These are phyloP conservation scores for Petrocephalus schoutedeni DNA, from an alignment of 2,797 vertebrate species.

Conservation along the genomic window DNA sequence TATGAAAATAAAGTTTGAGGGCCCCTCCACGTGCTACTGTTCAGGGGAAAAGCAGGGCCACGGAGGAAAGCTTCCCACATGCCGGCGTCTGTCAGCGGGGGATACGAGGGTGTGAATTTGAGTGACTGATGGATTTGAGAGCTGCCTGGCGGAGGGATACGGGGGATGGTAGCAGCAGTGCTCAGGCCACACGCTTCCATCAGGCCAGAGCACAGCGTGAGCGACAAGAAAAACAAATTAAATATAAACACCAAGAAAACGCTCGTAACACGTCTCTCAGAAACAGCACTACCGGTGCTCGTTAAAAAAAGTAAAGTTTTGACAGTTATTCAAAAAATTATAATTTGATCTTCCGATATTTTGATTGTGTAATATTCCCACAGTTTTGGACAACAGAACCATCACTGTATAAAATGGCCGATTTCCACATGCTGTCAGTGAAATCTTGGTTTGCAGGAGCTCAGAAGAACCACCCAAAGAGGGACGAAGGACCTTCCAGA, in stretches of 20 bases:
- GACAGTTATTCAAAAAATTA: neutral
- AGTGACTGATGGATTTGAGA: conserved; percentile 32
- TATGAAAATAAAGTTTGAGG: conserved; percentile 44
- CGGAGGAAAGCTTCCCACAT: neutral
- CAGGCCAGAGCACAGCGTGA: conserved; percentile 7
- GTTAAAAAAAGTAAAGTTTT: neutral
- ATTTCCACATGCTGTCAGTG: neutral
- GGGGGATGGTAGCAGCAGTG: neutral
- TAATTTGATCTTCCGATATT: neutral
- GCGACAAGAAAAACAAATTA: conserved; percentile 26
- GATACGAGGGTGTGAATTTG: conserved; percentile 32
- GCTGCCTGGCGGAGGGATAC: neutral
- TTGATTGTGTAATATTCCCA: neutral
- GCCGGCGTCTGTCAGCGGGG: neutral
- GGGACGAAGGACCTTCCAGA: neutral
- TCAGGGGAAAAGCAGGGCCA: neutral
- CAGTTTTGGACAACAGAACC: neutral
- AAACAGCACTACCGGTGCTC: neutral
- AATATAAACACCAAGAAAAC: conserved; percentile 26
- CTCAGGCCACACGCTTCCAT: conserved; percentile 20
- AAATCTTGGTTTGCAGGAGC: neutral
- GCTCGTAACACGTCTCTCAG: neutral
- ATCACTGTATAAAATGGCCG: neutral
- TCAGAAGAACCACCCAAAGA: neutral
- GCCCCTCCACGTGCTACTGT: conserved; percentile 11